These are phyloP conservation scores for Sipha flava DNA, from an alignment of 1,140 invertebrate species.

Conservation along the genomic window DNA sequence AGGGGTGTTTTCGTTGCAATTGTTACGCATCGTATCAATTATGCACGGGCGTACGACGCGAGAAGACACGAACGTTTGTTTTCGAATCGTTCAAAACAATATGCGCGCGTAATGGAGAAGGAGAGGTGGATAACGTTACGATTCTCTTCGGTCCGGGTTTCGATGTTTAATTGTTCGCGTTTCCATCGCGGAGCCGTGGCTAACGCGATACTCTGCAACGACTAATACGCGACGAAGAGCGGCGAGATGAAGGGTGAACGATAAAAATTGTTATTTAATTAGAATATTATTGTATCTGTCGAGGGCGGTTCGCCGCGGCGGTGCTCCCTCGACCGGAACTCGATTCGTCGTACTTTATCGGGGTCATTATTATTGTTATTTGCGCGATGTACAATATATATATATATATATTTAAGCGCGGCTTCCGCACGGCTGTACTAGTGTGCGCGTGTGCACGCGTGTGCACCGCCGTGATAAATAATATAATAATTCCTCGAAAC, in stretches of 20 bases:
- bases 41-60: no score
- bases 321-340: not conserved
- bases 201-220: not conserved
- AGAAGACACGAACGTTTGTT: no score
- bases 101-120: no score
- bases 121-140: no score
- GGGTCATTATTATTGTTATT: not conserved
- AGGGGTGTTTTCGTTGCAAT: no score
- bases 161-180: slow-evolving; percentile 14
- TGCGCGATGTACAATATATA: not conserved
- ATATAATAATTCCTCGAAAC: no score
- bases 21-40: no score
- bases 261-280: slow-evolving; percentile 27
- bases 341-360: slow-evolving; percentile 2
- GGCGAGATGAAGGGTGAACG: not conserved
- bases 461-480: no score
- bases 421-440: not conserved
- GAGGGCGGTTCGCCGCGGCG: not conserved
- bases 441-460: not conserved
- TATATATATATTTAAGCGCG: not conserved
- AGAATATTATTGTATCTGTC: slow-evolving; percentile 26
- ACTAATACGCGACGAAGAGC: not conserved
- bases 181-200: not conserved
- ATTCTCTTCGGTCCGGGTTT: no score
- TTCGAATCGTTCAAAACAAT: no score